A percentile compares a stretch with the other conserved stretches of the same genome.
Conservation (phyloP, 2,888 invertebrate genomes). For the Amiota minor region DNA sequence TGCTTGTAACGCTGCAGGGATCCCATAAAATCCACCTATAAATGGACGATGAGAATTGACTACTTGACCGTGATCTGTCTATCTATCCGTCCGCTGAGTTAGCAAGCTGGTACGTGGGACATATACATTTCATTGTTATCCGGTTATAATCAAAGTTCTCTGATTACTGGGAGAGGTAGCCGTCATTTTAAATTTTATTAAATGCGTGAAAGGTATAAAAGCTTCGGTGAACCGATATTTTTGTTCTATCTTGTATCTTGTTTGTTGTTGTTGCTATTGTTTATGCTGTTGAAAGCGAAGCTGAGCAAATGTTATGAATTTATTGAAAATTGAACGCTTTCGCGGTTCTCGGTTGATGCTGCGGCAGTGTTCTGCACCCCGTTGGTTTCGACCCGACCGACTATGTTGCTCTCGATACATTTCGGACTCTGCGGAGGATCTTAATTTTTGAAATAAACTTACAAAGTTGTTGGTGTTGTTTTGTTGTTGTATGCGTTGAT, state of each 20-base stretch:
- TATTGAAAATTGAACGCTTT: constrained; percentile 66
- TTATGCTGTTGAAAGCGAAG: constrained; percentile 39
- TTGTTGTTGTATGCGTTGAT: constrained; percentile 21
- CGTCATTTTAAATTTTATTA: too few relatives aligned
- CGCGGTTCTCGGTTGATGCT: constrained; percentile 9
- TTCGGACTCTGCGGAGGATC: constrained; percentile 20
- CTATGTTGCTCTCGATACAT: constrained; percentile 26
- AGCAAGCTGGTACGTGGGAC: too few relatives aligned
- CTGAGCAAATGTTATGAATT: constrained; percentile 58
- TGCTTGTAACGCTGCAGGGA: too few relatives aligned
- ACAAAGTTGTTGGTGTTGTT: constrained; percentile 14
- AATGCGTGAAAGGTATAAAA: too few relatives aligned
- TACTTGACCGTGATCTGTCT: too few relatives aligned
- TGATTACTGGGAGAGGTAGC: too few relatives aligned
- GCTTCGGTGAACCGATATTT: too few relatives aligned
- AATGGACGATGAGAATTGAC: too few relatives aligned
- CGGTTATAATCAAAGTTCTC: too few relatives aligned
- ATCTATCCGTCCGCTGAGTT: too few relatives aligned
- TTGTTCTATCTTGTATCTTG: constrained; percentile 5
- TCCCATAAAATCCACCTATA: too few relatives aligned
- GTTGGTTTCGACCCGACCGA: not conserved
- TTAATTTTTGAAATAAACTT: constrained; percentile 16
- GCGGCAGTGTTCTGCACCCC: not conserved
- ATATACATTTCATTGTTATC: too few relatives aligned
- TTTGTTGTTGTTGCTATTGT: constrained; percentile 32